These are phyloP conservation scores for Drosophila phalerata DNA, from an alignment of 2,888 invertebrate species.

Conservation along the genomic window DNA sequence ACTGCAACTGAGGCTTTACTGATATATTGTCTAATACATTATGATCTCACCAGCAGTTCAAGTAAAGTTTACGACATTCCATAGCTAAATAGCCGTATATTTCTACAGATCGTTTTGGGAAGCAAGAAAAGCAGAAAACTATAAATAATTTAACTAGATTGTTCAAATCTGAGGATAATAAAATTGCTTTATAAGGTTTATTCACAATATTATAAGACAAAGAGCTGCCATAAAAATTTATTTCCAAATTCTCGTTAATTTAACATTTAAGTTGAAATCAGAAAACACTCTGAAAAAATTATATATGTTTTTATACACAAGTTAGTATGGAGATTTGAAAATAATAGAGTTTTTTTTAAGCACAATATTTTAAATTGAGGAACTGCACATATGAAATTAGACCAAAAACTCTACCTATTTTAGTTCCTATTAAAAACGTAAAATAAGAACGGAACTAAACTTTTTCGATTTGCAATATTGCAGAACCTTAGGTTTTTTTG, in stretches of 20 bases:
- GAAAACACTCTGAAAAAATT: too few species aligned
- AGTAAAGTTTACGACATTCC: background rate
- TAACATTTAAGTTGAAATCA: background rate
- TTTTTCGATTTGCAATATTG: background rate
- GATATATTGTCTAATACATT: conserved; percentile 6
- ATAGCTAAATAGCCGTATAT: background rate
- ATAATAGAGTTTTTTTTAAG: too few species aligned
- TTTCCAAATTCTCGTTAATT: background rate
- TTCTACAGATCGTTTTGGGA: background rate
- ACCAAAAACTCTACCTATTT: too few species aligned
- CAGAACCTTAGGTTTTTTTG: background rate
- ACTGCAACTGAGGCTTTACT: conserved; percentile 3
- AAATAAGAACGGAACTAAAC: background rate
- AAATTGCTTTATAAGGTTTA: background rate
- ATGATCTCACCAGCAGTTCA: background rate
- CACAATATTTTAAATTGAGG: too few species aligned
- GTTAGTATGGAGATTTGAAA: too few species aligned
- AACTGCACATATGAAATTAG: too few species aligned
- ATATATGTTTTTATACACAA: too few species aligned
- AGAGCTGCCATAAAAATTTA: background rate
- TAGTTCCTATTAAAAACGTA: too few species aligned
- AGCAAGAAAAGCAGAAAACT: background rate
- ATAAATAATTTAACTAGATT: background rate
- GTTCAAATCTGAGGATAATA: background rate
- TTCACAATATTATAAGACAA: background rate